phyloP scores from a whole-genome alignment of 2,797 vertebrate genomes.

The Australoheros facetus region DNA sequence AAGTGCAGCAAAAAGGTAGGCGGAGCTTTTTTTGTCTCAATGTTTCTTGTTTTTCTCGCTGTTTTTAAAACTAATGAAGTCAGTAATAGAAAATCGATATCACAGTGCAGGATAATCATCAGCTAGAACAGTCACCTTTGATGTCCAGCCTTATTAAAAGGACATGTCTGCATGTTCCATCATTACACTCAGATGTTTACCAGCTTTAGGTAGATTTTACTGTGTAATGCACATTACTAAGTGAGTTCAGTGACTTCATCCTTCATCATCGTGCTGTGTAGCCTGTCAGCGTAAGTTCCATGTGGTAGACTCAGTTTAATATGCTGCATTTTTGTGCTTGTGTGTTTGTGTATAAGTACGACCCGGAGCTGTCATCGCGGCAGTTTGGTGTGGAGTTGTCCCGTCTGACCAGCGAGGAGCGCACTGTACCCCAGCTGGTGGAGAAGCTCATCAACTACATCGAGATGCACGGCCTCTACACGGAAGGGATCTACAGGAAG shows the following conservation, averaged over 20 bases:
- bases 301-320: background rate
- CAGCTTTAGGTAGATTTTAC: background rate
- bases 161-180: background rate
- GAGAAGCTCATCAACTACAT: slow-evolving; percentile 98
- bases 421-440: slow-evolving; percentile 88
- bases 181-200: background rate
- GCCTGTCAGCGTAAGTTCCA: background rate
- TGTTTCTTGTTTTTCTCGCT: background rate
- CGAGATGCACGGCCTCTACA: slow-evolving; percentile 97
- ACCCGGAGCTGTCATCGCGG: slow-evolving; percentile 89
- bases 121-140: background rate
- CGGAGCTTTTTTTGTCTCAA: background rate
- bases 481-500: slow-evolving; percentile 96
- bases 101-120: background rate
- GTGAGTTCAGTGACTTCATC: background rate
- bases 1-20: slow-evolving; percentile 95
- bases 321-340: background rate
- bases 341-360: slow-evolving; percentile 79
- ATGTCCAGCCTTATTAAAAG: background rate
- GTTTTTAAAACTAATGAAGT: background rate
- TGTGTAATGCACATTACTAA: background rate
- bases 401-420: slow-evolving; percentile 91
- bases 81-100: background rate
- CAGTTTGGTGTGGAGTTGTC: slow-evolving; percentile 93
- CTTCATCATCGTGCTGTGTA: background rate